These are phyloP conservation scores for Polyommatus icarus DNA, from an alignment of 2,888 invertebrate genomes.

Conservation along the genomic window DNA sequence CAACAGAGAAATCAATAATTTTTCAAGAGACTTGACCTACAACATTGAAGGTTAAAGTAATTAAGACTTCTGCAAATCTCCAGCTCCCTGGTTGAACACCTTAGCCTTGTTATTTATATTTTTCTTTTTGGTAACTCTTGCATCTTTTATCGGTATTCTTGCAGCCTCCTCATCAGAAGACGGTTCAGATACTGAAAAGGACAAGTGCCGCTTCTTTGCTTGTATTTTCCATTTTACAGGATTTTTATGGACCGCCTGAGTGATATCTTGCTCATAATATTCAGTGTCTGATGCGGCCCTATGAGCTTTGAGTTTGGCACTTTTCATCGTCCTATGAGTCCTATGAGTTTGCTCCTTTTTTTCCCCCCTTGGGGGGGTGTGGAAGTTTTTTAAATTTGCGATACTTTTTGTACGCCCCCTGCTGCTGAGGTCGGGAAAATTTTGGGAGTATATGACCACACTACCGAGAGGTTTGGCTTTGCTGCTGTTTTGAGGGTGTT, in stretches of 20 bases:
- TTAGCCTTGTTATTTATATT: constrained; percentile 55
- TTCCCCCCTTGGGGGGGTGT: constrained; percentile 78
- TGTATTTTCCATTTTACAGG: constrained; percentile 66
- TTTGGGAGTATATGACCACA: constrained; percentile 72
- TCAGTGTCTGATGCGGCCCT: constrained; percentile 71
- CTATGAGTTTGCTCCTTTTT: constrained; percentile 70
- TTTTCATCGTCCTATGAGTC: constrained; percentile 55
- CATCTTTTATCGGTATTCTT: constrained; percentile 59
- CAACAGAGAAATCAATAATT: neutral
- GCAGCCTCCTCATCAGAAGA: constrained; percentile 67
- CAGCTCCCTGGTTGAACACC: constrained; percentile 71
- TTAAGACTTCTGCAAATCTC: constrained; percentile 69
- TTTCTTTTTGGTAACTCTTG: constrained; percentile 59
- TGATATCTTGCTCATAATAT: constrained; percentile 57
- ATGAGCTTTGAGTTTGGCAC: constrained; percentile 59
- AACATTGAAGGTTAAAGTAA: constrained; percentile 48
- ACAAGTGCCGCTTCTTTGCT: constrained; percentile 68
- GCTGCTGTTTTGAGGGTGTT: constrained; percentile 64
- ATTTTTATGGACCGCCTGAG: constrained; percentile 58
- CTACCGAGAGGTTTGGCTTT: constrained; percentile 69
- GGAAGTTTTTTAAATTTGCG: constrained; percentile 78
- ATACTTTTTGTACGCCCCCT: constrained; percentile 64
- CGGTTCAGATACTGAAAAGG: constrained; percentile 66
- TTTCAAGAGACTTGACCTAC: neutral
- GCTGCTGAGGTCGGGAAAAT: constrained; percentile 69